phyloP scores from a whole-genome alignment of 2,888 invertebrate species.

The Napeogenes sylphis region DNA sequence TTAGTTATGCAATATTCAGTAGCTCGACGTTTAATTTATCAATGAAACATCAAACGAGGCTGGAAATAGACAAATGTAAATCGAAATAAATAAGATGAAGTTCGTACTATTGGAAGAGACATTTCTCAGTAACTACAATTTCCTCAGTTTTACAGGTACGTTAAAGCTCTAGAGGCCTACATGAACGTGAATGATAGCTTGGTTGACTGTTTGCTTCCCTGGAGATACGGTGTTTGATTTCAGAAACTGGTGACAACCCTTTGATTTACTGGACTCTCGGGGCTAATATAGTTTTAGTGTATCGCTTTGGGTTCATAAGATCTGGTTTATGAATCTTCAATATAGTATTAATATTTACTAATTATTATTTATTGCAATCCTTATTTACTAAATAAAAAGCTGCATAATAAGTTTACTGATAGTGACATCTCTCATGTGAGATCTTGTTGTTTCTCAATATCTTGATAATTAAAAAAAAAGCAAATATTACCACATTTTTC shows the following conservation, averaged over 20 bases:
- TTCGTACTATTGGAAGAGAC: background rate
- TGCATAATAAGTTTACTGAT: too few species aligned
- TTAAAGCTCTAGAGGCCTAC: slow-evolving; percentile 5
- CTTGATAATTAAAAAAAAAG: too few species aligned
- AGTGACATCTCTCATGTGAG: too few species aligned
- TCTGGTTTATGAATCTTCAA: too few species aligned
- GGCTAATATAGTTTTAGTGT: slow-evolving; percentile 14
- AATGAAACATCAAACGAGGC: background rate
- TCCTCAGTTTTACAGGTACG: background rate
- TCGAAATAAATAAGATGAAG: background rate
- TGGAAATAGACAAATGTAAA: background rate
- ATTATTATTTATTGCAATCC: too few species aligned
- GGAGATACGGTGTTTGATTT: slow-evolving; percentile 23
- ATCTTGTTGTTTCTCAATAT: too few species aligned
- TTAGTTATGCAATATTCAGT: background rate
- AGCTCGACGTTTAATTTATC: background rate
- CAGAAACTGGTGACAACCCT: slow-evolving; percentile 23
- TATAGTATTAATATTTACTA: too few species aligned
- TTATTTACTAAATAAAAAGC: too few species aligned
- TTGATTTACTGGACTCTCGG: slow-evolving; percentile 22
- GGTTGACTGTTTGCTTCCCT: slow-evolving; percentile 23
- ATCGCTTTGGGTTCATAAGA: background rate
- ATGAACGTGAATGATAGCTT: slow-evolving; percentile 25
- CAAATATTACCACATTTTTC: too few species aligned
- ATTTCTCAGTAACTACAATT: slow-evolving; percentile 1